Conservation (phyloP, 2,888 invertebrate genomes). For the Mythimna ferrago region DNA sequence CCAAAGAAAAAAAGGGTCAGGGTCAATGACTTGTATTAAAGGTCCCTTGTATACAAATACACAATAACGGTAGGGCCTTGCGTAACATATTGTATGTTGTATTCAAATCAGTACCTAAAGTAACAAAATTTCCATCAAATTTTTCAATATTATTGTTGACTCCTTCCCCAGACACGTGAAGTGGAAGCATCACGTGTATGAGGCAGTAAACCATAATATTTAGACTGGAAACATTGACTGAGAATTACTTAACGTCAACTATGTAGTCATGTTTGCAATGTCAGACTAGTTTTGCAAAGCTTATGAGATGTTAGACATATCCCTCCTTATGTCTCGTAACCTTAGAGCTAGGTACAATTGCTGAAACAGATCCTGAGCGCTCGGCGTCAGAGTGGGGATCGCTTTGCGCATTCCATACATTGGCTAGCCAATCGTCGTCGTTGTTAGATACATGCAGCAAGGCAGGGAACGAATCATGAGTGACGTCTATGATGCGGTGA, state of each 20-base stretch:
- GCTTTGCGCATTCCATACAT: too few relatives aligned
- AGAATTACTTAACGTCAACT: background rate
- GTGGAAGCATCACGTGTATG: background rate
- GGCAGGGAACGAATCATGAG: too few relatives aligned
- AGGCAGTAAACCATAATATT: background rate
- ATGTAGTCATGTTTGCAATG: background rate
- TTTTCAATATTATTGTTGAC: too few relatives aligned
- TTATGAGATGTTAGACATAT: too few relatives aligned
- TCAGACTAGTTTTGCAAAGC: background rate
- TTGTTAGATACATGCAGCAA: too few relatives aligned
- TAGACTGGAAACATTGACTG: background rate
- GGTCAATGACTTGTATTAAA: constrained; percentile 1
- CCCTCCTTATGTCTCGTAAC: too few relatives aligned
- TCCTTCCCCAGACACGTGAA: too few relatives aligned
- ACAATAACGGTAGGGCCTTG: background rate
- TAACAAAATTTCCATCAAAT: background rate
- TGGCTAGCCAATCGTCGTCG: too few relatives aligned
- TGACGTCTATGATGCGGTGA: too few relatives aligned
- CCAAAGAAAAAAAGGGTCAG: background rate
- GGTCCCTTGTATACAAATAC: background rate
- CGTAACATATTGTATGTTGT: constrained; percentile 3
- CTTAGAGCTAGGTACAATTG: too few relatives aligned
- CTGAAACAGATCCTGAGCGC: too few relatives aligned
- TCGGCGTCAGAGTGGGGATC: too few relatives aligned
- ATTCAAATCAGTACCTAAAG: background rate